Conservation (phyloP, 2,888 invertebrate species). For the Stictocephala bisonia region DNA sequence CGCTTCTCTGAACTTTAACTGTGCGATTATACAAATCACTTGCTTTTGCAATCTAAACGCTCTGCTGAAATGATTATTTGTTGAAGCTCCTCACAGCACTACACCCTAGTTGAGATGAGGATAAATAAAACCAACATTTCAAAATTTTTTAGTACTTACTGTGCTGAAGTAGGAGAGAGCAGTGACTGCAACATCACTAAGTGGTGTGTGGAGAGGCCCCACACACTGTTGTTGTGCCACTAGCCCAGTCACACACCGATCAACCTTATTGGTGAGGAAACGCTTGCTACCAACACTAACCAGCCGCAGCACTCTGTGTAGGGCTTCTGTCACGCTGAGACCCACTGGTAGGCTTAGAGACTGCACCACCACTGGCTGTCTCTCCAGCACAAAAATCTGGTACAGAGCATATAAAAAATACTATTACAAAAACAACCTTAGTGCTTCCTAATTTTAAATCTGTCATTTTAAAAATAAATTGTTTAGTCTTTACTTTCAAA, state of each 20-base stretch:
- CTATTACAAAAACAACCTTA: too few species aligned
- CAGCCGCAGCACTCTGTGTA: constrained; percentile 84
- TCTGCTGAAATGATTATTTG: not conserved
- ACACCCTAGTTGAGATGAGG: too few species aligned
- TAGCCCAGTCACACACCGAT: constrained; percentile 93
- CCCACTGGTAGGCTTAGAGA: constrained; percentile 69
- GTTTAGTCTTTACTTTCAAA: too few species aligned
- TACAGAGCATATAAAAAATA: constrained; percentile 46
- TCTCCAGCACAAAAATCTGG: constrained; percentile 72
- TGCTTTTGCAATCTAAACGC: too few species aligned
- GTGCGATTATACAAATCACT: too few species aligned
- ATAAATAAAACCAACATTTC: too few species aligned
- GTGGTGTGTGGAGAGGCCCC: constrained; percentile 94
- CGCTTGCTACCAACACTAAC: constrained; percentile 96
- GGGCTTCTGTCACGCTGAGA: constrained; percentile 74
- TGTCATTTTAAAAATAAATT: too few species aligned
- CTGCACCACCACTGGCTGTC: constrained; percentile 66
- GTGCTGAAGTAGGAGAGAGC: constrained; percentile 86
- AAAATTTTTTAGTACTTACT: constrained; percentile 65
- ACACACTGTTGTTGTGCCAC: constrained; percentile 99
- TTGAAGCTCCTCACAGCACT: too few species aligned
- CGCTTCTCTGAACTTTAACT: too few species aligned
- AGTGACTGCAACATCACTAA: constrained; percentile 93
- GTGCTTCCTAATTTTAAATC: too few species aligned
- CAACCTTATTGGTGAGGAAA: constrained; percentile 95